Evolutionary conservation across 2,888 invertebrate species (phyloP), one percentile per base, ranked within the genome.

Genomic region (Uropetala carovei): DNA sequence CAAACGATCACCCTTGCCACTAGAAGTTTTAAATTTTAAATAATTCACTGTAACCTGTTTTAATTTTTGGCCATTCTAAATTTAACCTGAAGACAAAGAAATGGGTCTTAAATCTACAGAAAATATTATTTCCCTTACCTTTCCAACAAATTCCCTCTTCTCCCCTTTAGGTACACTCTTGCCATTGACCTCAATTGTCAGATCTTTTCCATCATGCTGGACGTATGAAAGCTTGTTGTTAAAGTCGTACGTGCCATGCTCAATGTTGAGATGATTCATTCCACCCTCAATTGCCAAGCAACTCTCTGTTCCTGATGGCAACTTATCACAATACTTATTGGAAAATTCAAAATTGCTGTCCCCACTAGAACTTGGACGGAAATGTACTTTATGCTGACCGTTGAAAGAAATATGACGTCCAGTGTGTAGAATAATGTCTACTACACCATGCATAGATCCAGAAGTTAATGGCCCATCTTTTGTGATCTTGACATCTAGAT

Each of bases 371-470:
- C 93, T 94, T 27, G 94, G 94, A 2, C 93, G 94, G 10, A 92
- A 92, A n/a, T 94, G 94, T 43, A 94, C 81, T 0, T 94, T 94
- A 43, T 95, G 94, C 91, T 95, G 94, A 0, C 94, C 92, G 92
- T 95, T 96, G 11, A 94, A 94, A 13, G 94, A 94, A n/a, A 96
- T 92, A 91, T 95, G 95, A 57, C 95, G 94, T 0, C 95, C 95
- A 92, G 95, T 95, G 0, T 96, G 96, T 0, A 97, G 93, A 59
- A 95, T 96, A 0, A 96, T 22, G 60, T 96, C 96, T 0, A 95
- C 93, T 81, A 95, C 95, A 3, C 95, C 95, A 14, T 95, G 94
- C 0, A 95, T 92, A 68, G 96, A 94, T 0, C 96, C 96, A 3
- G 95, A 94, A 11, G 94, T 94, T 0, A 95, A 94, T 18, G 95